Evolutionary conservation across 1,140 invertebrate genomes (phyloP), one percentile per base, ranked within the genome.

Genomic region (Drosophila miranda): DNA sequence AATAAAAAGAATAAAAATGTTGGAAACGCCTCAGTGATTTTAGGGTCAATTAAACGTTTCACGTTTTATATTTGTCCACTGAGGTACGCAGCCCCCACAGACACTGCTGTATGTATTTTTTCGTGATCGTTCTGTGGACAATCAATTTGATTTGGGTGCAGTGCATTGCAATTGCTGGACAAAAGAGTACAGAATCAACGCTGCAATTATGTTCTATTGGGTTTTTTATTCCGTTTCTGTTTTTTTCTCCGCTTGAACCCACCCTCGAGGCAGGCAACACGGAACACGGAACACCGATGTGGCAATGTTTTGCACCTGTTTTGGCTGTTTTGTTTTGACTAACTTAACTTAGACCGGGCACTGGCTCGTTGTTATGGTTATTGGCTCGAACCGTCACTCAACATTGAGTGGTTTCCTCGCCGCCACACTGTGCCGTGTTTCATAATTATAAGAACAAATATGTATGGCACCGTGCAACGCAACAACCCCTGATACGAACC

Each of bases 31-130:
- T 78, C 70, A 87, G 58, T 49, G 71, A 63, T 69, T 87, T 87
- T 87, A 78, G 71, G 83, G 82, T 80, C 82, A 87, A 87, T 86
- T 88, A 88, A 87, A 87, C 49, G 70, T 67, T 72, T 71, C 57
- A 63, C 54, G 68, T 56, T 84, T 87, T 87, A 74, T 74, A 56
- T 76, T 76, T 84, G 76, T 28, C 67, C 78, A 75, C 43, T 61
- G 70, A 69, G 53, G 70, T 74, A 70, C 49, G 43, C 51, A 55
- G 61, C 30, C 34, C 34, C 9, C 30, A 6, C 28, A 7, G 6
- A 6, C 6, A 28, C 7, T 28, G 6, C 28, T 57, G 58, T 43
- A 3, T 23, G 28, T 30, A 3, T 13, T n/a, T 63, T 51, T 54
- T 62, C 34, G 34, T 58, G 43, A 43, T 72, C 57, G 52, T 30